Percentiles rank a stretch among this genome's conserved stretches.
Evolutionary conservation across 1,140 invertebrate genomes (phyloP).

Genomic region (Pinna nobilis): DNA sequence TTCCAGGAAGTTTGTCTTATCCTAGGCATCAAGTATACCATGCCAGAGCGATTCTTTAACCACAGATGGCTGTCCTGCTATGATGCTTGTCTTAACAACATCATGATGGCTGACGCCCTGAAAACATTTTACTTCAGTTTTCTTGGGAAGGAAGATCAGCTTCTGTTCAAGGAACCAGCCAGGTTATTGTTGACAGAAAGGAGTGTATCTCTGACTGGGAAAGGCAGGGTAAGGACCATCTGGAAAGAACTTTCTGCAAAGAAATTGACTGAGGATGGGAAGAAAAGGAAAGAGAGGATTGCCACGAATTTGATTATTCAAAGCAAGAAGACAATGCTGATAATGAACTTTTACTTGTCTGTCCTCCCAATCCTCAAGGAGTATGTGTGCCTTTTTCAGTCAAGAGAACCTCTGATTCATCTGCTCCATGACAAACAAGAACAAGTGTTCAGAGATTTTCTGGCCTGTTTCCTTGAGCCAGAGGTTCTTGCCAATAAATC

Average conservation of each 20-base stretch:
- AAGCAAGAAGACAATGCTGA: conserved; percentile 23
- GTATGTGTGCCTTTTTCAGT: conserved; percentile 44
- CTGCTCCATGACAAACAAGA: conserved; percentile 42
- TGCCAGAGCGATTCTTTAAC: conserved; percentile 43
- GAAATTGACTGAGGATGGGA: conserved; percentile 41
- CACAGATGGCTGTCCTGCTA: conserved; percentile 57
- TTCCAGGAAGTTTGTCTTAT: conserved; percentile 49
- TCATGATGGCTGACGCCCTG: conserved; percentile 37
- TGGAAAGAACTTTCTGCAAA: conserved; percentile 19
- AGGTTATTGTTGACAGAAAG: conserved; percentile 4
- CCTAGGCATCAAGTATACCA: conserved; percentile 45
- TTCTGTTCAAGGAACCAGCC: conserved; percentile 8
- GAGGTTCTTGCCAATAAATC: conserved; percentile 20
- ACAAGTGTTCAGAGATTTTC: conserved; percentile 36
- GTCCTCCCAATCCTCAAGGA: conserved; percentile 44
- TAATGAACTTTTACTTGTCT: conserved; percentile 23
- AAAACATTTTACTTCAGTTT: conserved; percentile 49
- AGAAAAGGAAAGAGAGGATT: conserved; percentile 36
- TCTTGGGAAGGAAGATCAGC: conserved; percentile 13
- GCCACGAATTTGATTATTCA: conserved; percentile 10
- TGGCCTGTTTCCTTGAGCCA: conserved; percentile 43
- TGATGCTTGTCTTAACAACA: conserved; percentile 45
- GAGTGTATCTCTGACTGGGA: neutral
- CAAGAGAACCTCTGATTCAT: conserved; percentile 45
- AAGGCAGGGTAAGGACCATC: conserved; percentile 17